Percentiles rank a stretch among this genome's conserved stretches.
Evolutionary conservation across 2,113 vertebrate species (phyloP).

Genomic region (Colaptes auratus): DNA sequence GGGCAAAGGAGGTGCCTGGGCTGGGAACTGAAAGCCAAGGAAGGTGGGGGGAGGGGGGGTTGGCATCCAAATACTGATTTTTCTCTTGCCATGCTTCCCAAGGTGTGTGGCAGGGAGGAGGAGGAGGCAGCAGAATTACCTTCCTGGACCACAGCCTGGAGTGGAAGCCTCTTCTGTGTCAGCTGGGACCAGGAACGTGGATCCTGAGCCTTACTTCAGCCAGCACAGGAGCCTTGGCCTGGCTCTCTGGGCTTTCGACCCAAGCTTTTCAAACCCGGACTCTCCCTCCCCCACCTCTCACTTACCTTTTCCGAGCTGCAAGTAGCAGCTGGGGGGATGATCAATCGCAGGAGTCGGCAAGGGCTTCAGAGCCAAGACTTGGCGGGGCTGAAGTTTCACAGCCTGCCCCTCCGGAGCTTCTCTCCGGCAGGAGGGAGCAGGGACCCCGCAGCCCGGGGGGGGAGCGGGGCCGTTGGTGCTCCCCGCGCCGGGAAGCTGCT

Average conservation of each 20-base stretch:
- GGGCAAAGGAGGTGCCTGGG: neutral
- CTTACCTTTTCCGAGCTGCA: neutral
- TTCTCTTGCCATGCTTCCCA: neutral
- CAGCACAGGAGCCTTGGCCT: neutral
- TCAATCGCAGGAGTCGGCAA: neutral
- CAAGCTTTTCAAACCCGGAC: neutral
- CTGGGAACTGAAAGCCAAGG: neutral
- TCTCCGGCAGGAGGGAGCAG: neutral
- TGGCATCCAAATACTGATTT: neutral
- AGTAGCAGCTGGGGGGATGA: neutral
- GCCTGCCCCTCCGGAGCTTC: neutral
- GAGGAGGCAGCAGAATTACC: neutral
- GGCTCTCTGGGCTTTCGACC: neutral
- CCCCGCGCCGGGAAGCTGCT: neutral
- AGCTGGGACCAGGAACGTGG: rapidly evolving
- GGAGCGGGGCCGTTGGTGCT: neutral
- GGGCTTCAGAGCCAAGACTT: neutral
- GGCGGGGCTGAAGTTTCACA: neutral
- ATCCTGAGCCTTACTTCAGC: neutral
- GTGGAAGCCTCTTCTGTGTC: neutral
- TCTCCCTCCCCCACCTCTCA: rapidly evolving
- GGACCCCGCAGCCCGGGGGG: neutral
- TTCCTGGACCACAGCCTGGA: rapidly evolving
- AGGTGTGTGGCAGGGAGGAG: neutral
- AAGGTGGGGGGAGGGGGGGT: neutral